Evolutionary conservation across 2,888 invertebrate genomes (phyloP).

Genomic region (Drosophila yooni): DNA sequence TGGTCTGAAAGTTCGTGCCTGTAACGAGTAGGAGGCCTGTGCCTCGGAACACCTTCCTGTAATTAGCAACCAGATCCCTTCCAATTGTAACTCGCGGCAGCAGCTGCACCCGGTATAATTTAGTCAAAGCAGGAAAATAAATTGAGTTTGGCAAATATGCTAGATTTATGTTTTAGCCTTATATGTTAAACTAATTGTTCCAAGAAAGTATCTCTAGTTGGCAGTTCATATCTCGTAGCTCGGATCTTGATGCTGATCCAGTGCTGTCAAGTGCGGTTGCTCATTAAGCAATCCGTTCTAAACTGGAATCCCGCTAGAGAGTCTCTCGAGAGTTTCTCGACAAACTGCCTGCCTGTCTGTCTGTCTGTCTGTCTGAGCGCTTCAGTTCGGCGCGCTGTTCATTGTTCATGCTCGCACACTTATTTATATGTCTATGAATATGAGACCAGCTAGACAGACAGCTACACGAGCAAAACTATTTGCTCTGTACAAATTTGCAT

Average conservation of each 20-base stretch:
- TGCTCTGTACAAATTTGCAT: slow-evolving; percentile 62
- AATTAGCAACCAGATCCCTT: slow-evolving; percentile 49
- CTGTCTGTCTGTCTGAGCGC: neutral
- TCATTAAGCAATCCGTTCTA: slow-evolving; percentile 65
- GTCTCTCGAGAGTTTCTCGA: slow-evolving; percentile 40
- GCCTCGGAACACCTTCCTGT: slow-evolving; percentile 27
- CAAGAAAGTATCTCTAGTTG: slow-evolving; percentile 62
- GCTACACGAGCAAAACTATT: slow-evolving; percentile 35
- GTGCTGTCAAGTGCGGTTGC: slow-evolving; percentile 35
- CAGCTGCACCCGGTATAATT: slow-evolving; percentile 27
- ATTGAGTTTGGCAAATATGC: slow-evolving; percentile 53
- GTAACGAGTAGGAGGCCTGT: slow-evolving; percentile 11
- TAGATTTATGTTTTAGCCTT: slow-evolving; percentile 76
- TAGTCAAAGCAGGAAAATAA: slow-evolving; percentile 74
- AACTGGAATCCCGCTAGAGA: slow-evolving; percentile 59
- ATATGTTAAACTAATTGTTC: slow-evolving; percentile 69
- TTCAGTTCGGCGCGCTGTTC: neutral
- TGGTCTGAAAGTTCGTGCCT: slow-evolving; percentile 11
- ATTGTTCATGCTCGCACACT: slow-evolving; percentile 10
- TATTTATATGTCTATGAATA: neutral
- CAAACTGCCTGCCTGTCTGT: slow-evolving; percentile 44
- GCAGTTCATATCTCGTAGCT: slow-evolving; percentile 11
- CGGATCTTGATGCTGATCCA: slow-evolving; percentile 20
- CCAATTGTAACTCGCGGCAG: slow-evolving; percentile 8
- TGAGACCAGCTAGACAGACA: slow-evolving; percentile 5